Conservation (phyloP, 2,888 invertebrate genomes). For the Eilema griseolum region DNA sequence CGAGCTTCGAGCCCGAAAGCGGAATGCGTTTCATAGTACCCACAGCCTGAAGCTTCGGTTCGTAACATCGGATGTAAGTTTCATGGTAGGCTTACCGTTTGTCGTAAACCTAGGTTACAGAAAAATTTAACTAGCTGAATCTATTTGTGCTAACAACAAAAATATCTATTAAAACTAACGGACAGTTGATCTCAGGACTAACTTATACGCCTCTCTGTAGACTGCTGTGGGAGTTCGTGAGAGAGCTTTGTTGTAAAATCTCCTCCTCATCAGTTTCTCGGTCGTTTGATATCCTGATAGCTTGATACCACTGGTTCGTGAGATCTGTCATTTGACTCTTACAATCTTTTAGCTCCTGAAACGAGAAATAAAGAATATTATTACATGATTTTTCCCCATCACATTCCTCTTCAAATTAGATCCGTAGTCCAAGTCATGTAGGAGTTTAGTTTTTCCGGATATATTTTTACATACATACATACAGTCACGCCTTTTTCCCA, state of each 20-base stretch:
- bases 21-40: too few species aligned
- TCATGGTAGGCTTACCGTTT: too few species aligned
- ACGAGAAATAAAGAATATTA: background rate
- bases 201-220: constrained; percentile 77
- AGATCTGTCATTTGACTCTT: constrained; percentile 98
- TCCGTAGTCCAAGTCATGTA: too few species aligned
- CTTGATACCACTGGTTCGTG: constrained; percentile 99
- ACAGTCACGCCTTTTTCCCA: too few species aligned
- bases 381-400: background rate
- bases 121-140: background rate
- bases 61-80: too few species aligned
- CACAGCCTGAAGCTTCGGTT: too few species aligned
- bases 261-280: constrained; percentile 93
- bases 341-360: constrained; percentile 96
- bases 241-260: constrained; percentile 72
- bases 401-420: too few species aligned
- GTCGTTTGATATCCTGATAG: constrained; percentile 95
- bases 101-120: background rate
- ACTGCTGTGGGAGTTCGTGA: constrained; percentile 76
- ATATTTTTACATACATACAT: too few species aligned
- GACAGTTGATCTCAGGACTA: background rate
- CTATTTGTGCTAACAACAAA: constrained; percentile 18
- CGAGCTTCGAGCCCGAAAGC: too few species aligned
- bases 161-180: constrained; percentile 13
- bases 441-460: too few species aligned